Conservation (phyloP, 2,888 invertebrate species). For the Lithosia quadra region DNA sequence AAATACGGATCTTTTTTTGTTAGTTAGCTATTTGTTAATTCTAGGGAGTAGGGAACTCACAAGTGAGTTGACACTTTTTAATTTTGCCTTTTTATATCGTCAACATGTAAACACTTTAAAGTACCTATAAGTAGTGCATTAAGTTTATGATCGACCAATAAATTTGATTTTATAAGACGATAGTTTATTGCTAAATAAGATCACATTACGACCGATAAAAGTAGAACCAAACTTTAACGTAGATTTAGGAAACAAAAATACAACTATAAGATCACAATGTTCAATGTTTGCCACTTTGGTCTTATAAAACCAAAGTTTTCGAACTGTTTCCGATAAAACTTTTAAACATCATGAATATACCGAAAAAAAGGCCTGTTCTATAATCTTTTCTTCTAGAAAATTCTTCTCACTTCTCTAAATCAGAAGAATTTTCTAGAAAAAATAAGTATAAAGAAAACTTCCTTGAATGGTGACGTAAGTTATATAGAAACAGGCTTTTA, state of each 20-base stretch:
- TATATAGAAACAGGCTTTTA: background rate
- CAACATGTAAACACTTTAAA: too few species aligned
- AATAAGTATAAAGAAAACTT: conserved; percentile 4
- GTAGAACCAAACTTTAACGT: background rate
- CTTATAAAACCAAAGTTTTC: background rate
- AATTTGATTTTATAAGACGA: too few species aligned
- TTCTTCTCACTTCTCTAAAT: background rate
- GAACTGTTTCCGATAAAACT: background rate
- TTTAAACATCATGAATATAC: background rate
- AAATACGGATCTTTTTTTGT: too few species aligned
- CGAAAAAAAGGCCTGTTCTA: background rate
- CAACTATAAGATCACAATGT: background rate
- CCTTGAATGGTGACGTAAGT: background rate
- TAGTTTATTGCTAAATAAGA: too few species aligned
- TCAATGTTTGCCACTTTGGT: background rate
- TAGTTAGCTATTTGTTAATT: too few species aligned
- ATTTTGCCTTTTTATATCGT: too few species aligned
- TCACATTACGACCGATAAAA: background rate
- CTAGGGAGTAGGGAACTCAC: too few species aligned
- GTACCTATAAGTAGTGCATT: too few species aligned
- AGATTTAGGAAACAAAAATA: background rate
- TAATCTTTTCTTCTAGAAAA: background rate
- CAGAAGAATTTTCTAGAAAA: background rate
- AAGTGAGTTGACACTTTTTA: too few species aligned
- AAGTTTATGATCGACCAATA: too few species aligned